Evolutionary conservation across 2,797 vertebrate genomes (phyloP), one percentile per base, ranked within the genome.

Genomic region (Pseudomugil tenellus): DNA sequence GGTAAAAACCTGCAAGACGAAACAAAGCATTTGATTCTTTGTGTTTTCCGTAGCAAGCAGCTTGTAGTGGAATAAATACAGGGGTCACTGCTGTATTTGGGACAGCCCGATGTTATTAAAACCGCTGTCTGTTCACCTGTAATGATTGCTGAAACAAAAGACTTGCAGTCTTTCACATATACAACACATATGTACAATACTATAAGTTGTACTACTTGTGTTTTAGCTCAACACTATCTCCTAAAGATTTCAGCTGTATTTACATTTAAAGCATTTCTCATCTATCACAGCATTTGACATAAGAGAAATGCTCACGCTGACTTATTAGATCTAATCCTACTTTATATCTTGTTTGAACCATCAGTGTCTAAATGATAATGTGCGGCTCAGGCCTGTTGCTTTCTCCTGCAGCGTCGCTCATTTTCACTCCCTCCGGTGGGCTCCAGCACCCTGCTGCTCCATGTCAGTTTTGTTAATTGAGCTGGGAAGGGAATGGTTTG

Each of bases 11-110:
- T 9, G 37, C 34, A 26, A 70, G 64, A 60, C 13, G 63, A 84
- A 82, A 85, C 71, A 61, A 58, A 70, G 53, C 4, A 2, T 64
- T 79, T 37, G 55, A 76, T 74, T 80, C 66, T 82, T 63, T 71
- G 54, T 57, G 2, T 53, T 76, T 29, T 77, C 28, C 28, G 8
- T 21, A 55, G 52, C 28, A 66, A 74, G 74, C 55, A 19, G 57
- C 13, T 58, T 52, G 29, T 16, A 59, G 37, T 64, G 34, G 39
- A 61, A 35, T 54, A 26, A 41, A 52, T 60, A 61, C 14, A 14
- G 23, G 14, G 37, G 28, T 21, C n/a, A 39, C 13, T 26, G 4
- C 11, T 49, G 23, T 16, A 46, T 46, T 51, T 35, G 55, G 49
- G 61, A 58, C 23, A 58, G 3, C 1, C 0, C 41, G 12, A n/a